These are phyloP conservation scores for Thaleichthys pacificus DNA, from an alignment of 2,797 vertebrate species.

Conservation along the genomic window DNA sequence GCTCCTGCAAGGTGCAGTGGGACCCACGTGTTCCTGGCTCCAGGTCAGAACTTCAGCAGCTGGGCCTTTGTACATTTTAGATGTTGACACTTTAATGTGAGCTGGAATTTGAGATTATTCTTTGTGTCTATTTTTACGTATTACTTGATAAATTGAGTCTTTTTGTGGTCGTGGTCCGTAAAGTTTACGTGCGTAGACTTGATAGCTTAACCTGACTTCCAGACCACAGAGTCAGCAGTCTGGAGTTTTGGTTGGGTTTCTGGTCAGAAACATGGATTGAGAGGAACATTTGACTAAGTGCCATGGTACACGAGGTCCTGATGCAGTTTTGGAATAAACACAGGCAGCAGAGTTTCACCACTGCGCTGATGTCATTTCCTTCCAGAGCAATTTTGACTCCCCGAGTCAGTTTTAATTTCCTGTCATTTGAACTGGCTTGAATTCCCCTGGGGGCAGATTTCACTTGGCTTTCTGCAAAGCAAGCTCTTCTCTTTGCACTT, in stretches of 20 bases:
- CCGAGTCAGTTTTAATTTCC: conserved; percentile 30
- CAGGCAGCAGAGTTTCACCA: conserved; percentile 6
- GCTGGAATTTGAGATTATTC: not conserved
- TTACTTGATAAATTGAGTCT: conserved; percentile 9
- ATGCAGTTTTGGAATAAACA: conserved; percentile 9
- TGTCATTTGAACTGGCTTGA: conserved; percentile 28
- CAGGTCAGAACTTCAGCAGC: conserved; percentile 20
- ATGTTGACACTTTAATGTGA: not conserved
- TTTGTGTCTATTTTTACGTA: not conserved
- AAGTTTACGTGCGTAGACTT: conserved; percentile 10
- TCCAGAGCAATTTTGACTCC: conserved; percentile 19
- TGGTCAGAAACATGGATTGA: conserved; percentile 20
- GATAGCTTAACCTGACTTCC: conserved; percentile 21
- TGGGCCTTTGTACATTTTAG: conserved; percentile 49
- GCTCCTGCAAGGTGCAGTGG: no score
- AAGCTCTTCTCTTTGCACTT: conserved; percentile 6
- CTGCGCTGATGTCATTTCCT: conserved; percentile 39
- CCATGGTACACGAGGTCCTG: conserved; percentile 19
- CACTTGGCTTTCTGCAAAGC: conserved; percentile 15
- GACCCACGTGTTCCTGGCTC: conserved; percentile 22
- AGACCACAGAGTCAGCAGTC: conserved; percentile 24
- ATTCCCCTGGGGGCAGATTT: conserved; percentile 19
- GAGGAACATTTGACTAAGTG: conserved; percentile 3
- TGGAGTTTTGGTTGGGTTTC: conserved; percentile 32
- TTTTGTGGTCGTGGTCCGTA: conserved; percentile 10